phyloP scores from a whole-genome alignment of 2,113 vertebrate genomes.

The Leiothrix lutea region DNA sequence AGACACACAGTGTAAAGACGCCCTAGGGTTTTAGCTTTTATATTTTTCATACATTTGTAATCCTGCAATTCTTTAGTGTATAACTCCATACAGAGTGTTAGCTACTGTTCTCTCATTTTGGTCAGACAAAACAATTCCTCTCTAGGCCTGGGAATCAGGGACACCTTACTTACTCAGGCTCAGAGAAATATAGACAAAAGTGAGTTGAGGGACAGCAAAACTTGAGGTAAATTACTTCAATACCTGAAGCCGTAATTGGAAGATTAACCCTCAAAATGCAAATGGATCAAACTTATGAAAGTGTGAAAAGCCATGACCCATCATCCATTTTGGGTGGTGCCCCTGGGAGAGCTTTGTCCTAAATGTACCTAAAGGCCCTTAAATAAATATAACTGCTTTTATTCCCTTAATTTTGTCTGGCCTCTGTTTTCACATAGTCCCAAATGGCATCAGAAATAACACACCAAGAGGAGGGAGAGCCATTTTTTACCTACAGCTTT shows the following conservation, averaged over 20 bases:
- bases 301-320: rapidly evolving
- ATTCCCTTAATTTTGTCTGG: background rate
- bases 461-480: background rate
- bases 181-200: background rate
- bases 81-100: background rate
- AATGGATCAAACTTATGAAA: background rate
- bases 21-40: background rate
- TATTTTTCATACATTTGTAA: background rate
- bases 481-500: background rate
- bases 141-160: background rate
- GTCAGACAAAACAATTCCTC: background rate
- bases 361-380: background rate
- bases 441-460: background rate
- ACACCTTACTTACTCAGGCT: background rate
- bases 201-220: background rate
- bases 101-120: background rate
- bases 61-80: background rate
- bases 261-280: background rate
- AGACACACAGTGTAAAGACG: background rate
- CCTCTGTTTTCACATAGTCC: background rate
- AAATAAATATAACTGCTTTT: background rate
- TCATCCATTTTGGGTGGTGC: background rate
- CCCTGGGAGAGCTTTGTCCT: rapidly evolving
- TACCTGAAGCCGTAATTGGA: background rate
- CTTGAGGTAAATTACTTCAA: background rate